These are phyloP conservation scores for Chironomus riparius DNA, from an alignment of 2,888 invertebrate genomes.

Conservation along the genomic window DNA sequence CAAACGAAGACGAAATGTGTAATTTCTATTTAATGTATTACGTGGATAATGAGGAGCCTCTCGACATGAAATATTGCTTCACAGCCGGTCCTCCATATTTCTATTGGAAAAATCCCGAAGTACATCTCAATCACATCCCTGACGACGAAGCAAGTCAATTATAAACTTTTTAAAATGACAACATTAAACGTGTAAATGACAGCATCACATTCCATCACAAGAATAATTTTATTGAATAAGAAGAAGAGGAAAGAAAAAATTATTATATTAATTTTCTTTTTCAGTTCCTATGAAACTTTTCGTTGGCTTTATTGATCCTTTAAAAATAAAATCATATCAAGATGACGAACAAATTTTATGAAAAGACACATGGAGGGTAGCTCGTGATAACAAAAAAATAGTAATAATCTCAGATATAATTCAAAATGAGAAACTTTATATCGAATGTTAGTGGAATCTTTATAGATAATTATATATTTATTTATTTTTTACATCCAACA, in stretches of 20 bases:
- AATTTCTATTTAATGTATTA: constrained; percentile 94
- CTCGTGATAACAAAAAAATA: too few relatives aligned
- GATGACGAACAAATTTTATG: not conserved
- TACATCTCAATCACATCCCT: constrained; percentile 65
- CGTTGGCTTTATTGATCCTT: too few relatives aligned
- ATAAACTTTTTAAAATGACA: constrained; percentile 28
- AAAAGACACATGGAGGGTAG: too few relatives aligned
- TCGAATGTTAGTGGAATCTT: not conserved
- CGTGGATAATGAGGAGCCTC: constrained; percentile 64
- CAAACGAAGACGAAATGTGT: constrained; percentile 89
- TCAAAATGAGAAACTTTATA: not conserved
- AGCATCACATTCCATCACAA: not conserved
- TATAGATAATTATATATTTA: too few relatives aligned
- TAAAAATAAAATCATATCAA: not conserved
- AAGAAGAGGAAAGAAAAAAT: not conserved
- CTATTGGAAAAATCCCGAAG: constrained; percentile 62
- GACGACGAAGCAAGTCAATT: constrained; percentile 54
- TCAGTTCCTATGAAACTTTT: too few relatives aligned
- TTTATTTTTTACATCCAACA: not conserved
- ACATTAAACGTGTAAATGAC: constrained; percentile 23
- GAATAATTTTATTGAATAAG: not conserved
- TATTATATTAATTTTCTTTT: not conserved
- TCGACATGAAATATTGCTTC: constrained; percentile 75
- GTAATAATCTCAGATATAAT: too few relatives aligned
- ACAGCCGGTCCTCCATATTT: constrained; percentile 74